A percentile compares a stretch with the other conserved stretches of the same genome.
Evolutionary conservation across 2,113 vertebrate genomes (phyloP).

Genomic region (Carassius gibelio): DNA sequence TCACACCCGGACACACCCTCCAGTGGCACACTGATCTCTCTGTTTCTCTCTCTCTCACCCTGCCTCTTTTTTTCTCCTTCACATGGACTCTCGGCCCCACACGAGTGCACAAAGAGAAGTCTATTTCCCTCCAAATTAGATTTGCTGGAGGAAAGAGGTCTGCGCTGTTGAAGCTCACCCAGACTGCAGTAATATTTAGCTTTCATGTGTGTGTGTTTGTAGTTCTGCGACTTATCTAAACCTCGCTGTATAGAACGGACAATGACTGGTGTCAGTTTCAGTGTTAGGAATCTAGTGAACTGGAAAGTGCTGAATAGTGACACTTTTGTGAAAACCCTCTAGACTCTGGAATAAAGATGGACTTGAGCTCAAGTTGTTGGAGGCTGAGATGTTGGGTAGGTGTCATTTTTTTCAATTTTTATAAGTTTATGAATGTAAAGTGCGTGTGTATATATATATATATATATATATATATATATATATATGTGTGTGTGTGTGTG

Average conservation of each 20-base stretch:
- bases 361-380: constrained; percentile 74
- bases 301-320: neutral
- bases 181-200: constrained; percentile 33
- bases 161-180: constrained; percentile 15
- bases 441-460: no score
- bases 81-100: constrained; percentile 64
- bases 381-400: constrained; percentile 72
- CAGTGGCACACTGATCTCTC: constrained; percentile 41
- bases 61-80: constrained; percentile 41
- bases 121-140: constrained; percentile 69
- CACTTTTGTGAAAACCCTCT: neutral
- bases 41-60: constrained; percentile 44
- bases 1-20: constrained; percentile 38
- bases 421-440: neutral
- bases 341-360: constrained; percentile 59
- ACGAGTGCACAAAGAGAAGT: constrained; percentile 64
- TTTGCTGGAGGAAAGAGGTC: constrained; percentile 52
- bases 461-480: no score
- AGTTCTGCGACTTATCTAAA: constrained; percentile 18
- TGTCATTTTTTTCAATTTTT: constrained; percentile 14
- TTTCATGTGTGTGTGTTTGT: constrained; percentile 14
- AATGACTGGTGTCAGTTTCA: neutral
- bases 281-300: neutral
- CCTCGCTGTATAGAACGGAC: no score
- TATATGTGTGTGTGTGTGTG: no score